A percentile compares a stretch with the other conserved stretches of the same genome.
These are phyloP conservation scores for Spisula subtruncata DNA, from an alignment of 2,888 invertebrate species.

Conservation along the genomic window DNA sequence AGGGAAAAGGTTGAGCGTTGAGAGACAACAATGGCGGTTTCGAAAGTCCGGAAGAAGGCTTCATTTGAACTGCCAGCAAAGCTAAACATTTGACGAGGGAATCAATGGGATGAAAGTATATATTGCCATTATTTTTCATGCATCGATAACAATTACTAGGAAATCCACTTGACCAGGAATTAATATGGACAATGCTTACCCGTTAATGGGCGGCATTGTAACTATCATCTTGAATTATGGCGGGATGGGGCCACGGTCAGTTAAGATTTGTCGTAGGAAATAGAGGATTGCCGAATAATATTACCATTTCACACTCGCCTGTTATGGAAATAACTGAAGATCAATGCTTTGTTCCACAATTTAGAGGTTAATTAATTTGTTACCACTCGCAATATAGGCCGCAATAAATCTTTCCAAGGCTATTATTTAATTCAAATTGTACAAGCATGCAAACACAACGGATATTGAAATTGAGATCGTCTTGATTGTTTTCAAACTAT, in stretches of 20 bases:
- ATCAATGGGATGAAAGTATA: conserved; percentile 70
- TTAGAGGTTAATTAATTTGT: conserved; percentile 68
- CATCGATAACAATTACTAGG: conserved; percentile 62
- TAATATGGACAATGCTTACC: conserved; percentile 57
- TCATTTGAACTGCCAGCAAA: conserved; percentile 62
- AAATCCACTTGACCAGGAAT: conserved; percentile 69
- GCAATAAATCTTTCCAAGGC: conserved; percentile 43
- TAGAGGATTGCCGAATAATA: conserved; percentile 58
- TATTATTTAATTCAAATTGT: conserved; percentile 41
- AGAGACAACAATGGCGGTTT: conserved; percentile 34
- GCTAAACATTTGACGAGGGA: conserved; percentile 60
- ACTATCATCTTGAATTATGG: conserved; percentile 60
- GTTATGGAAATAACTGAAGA: conserved; percentile 42
- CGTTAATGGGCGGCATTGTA: conserved; percentile 56
- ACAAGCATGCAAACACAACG: conserved; percentile 25
- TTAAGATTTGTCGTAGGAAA: conserved; percentile 43
- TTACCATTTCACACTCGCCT: conserved; percentile 61
- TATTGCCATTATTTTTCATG: conserved; percentile 61
- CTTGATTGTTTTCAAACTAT: not conserved
- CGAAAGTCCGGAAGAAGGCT: conserved; percentile 53
- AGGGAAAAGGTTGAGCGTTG: not conserved
- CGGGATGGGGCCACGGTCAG: conserved; percentile 33
- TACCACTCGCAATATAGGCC: conserved; percentile 34
- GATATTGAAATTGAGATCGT: conserved; percentile 19
- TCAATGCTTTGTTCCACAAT: conserved; percentile 47